These are phyloP conservation scores for Geopemphigus sp. DNA, from an alignment of 1,140 invertebrate genomes.

Conservation along the genomic window DNA sequence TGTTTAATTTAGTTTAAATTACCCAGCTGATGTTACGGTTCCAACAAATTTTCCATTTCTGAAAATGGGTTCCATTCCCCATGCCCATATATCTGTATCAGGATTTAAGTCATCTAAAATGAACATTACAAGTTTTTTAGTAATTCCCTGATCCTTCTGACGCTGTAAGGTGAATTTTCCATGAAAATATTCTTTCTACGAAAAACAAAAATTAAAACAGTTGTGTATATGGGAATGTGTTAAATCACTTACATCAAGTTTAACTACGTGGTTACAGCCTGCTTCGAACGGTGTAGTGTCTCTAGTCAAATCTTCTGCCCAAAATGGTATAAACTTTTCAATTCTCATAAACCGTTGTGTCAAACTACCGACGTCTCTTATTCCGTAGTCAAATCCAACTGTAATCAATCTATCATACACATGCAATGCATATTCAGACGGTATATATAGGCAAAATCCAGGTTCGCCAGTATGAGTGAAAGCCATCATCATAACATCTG, in stretches of 20 bases:
- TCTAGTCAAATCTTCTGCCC: constrained; percentile 70
- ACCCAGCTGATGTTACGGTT: constrained; percentile 75
- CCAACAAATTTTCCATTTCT: constrained; percentile 69
- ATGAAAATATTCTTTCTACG: constrained; percentile 68
- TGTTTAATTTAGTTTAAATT: constrained; percentile 52
- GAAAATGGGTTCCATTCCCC: constrained; percentile 79
- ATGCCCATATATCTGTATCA: constrained; percentile 74
- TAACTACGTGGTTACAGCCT: constrained; percentile 70
- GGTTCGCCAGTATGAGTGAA: constrained; percentile 81
- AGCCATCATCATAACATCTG: constrained; percentile 74
- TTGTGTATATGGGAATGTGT: background rate
- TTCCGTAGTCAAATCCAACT: constrained; percentile 65
- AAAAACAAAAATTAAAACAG: background rate
- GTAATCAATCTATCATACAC: constrained; percentile 72
- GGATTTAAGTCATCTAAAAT: constrained; percentile 71
- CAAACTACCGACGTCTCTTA: constrained; percentile 71
- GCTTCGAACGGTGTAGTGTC: constrained; percentile 76
- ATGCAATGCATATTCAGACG: constrained; percentile 75
- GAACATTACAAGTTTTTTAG: constrained; percentile 69
- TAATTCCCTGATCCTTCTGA: constrained; percentile 70
- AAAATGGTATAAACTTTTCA: constrained; percentile 64
- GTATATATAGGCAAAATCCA: constrained; percentile 79
- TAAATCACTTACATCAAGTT: constrained; percentile 60
- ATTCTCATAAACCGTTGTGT: constrained; percentile 73
- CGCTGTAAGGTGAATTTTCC: constrained; percentile 69